phyloP scores from a whole-genome alignment of 2,888 invertebrate species.

The Drosophila aldrichi region DNA sequence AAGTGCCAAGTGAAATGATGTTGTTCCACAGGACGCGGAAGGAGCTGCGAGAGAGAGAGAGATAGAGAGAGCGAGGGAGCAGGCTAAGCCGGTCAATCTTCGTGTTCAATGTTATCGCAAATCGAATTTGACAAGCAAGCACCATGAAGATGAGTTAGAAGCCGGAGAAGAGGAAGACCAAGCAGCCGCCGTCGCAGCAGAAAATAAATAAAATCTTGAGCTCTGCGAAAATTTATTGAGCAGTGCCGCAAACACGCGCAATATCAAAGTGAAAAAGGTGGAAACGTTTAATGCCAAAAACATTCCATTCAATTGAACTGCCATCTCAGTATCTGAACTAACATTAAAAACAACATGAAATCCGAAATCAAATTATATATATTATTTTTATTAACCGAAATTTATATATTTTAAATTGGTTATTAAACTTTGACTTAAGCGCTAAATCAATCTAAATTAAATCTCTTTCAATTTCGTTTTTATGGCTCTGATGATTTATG shows the following conservation, averaged over 20 bases:
- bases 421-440: background rate
- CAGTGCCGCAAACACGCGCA: background rate
- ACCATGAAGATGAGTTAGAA: background rate
- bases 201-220: slow-evolving; percentile 35
- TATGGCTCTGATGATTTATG: background rate
- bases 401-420: background rate
- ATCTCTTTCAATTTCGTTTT: background rate
- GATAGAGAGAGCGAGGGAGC: background rate
- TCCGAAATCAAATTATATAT: background rate
- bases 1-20: slow-evolving; percentile 43
- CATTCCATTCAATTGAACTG: slow-evolving; percentile 9
- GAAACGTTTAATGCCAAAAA: slow-evolving; percentile 4
- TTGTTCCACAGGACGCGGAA: slow-evolving; percentile 11
- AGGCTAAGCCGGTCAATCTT: slow-evolving; percentile 39
- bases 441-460: background rate
- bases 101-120: slow-evolving; percentile 42
- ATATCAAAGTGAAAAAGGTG: slow-evolving; percentile 15
- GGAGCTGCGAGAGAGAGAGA: background rate
- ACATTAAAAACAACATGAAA: background rate
- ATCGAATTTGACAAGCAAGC: slow-evolving; percentile 49
- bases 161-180: background rate
- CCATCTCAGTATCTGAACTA: background rate
- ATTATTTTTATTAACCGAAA: background rate
- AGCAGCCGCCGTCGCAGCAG: background rate
- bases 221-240: slow-evolving; percentile 13